Base-by-base conservation (phyloP, 2,797 vertebrate species). In the Nannoperca obscura region DNA sequence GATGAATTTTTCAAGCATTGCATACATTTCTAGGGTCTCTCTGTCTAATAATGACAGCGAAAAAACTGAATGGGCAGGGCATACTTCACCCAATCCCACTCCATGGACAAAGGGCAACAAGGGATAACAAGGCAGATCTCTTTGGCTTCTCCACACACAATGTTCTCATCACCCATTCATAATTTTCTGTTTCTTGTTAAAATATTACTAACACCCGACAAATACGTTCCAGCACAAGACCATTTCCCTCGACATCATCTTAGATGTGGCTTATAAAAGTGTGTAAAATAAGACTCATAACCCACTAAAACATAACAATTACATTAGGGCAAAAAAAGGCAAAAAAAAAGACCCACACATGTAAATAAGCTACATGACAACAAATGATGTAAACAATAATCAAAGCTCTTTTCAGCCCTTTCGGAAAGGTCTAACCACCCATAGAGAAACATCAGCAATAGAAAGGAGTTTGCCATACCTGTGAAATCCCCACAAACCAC, bases 1-100 rank as follows among this genome's bases (percentile, higher is more conserved):
- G 93, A 92, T 90, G 91, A 73, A 92, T 91, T 95, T 91, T 94
- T 93, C 92, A 94, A 95, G 94, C 94, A 94, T 95, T 93, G 94
- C 92, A 94, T 95, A 94, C 93, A 92, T 93, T 92, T 94, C 90
- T 93, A 91, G 89, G 90, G 89, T 94, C 92, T 92, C 78, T 90
- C 89, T 91, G 91, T 93, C 91, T 85, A 84, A 81, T 89, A 89
- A 90, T 89, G 92, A 94, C 93, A 94, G 93, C 19, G 63, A 84
- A 88, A 89, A 87, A 90, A 91, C 82, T 90, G 90, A 92, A 93
- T 86, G 91, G 90, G 91, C 80, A 76, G 89, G 87, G 82, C 89
- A 81, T 59, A 85, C 76, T 82, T 87, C 74, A 86, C 88, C 90
- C 88, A 54, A 73, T 87, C 89, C 89, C 88, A 79, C 87, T 86